Base-by-base conservation (phyloP, 2,797 vertebrate species). In the Xerus rutilus region DNA sequence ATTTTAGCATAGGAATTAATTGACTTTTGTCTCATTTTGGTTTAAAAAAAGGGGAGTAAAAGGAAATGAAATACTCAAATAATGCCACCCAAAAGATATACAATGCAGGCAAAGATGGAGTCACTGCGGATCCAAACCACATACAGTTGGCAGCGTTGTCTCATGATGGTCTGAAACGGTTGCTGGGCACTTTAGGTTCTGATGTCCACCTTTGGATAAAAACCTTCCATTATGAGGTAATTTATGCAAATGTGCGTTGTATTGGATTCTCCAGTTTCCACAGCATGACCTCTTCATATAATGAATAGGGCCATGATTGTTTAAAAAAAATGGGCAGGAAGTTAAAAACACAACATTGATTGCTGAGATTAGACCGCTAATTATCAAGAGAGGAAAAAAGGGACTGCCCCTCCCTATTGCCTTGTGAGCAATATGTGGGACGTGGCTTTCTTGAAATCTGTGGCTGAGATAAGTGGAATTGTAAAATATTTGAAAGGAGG, bases 21-120 rank as follows among this genome's bases (percentile, higher is more conserved):
- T 86, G 21, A 45, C 65, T 82, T 85, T 57, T 93, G 25, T 70
- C 23, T 90, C 52, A 79, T 74, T 93, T 94, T 82, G 20, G 1
- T 90, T 76, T 25, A 73, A 94, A 85, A 92, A 79, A 23, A 57
- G 21, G 18, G 5, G 43, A 77, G 23, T 52, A 67, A 72, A 64
- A 82, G 39, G 15, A 96, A 91, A 88, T 32, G 39, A 95, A 87
- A 78, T 62, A 43, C n/a, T 28, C 7, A 88, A 72, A 90, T 89
- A 76, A 59, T 35, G 88, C 39, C n/a, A 85, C 13, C 64, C 49
- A 69, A 62, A 77, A 86, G 52, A 67, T 78, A 11, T 7, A 3
- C 39, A 57, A 30, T 17, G 2, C 23, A 62, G 39, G 21, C 23
- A 54, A 21, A 45, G n/a, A 7, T 23, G 9, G 8, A 6, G 1